A percentile compares a stretch with the other conserved stretches of the same genome.
Evolutionary conservation across 2,888 invertebrate genomes (phyloP).

Genomic region (Andrena fulva): DNA sequence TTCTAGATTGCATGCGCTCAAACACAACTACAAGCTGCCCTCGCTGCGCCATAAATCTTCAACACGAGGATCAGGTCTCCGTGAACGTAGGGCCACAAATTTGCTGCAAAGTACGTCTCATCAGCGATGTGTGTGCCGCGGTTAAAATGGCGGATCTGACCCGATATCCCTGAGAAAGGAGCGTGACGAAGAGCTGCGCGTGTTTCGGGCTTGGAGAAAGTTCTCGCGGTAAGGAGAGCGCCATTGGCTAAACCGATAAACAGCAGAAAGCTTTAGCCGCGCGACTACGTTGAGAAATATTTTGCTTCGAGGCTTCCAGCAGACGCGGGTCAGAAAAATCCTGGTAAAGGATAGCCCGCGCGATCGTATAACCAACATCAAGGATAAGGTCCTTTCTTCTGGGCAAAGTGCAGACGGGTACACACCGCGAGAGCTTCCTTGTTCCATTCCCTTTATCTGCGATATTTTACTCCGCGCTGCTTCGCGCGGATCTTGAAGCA

Average conservation of each 20-base stretch:
- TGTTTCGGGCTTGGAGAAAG: constrained; percentile 15
- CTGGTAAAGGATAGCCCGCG: constrained; percentile 28
- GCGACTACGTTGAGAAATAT: constrained; percentile 59
- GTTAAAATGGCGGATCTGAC: constrained; percentile 3
- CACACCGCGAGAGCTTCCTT: not conserved
- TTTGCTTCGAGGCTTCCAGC: constrained; percentile 51
- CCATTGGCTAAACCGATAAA: constrained; percentile 78
- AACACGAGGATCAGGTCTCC: no score
- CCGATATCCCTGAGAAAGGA: not conserved
- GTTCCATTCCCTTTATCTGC: not conserved
- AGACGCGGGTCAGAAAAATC: constrained; percentile 45
- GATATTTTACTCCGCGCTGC: not conserved
- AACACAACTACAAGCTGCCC: no score
- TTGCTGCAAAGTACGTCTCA: no score
- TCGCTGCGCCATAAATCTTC: no score
- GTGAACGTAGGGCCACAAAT: no score
- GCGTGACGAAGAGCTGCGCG: not conserved
- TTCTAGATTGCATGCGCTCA: no score
- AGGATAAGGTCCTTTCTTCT: constrained; percentile 20
- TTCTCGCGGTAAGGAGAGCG: constrained; percentile 55
- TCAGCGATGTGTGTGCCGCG: no score
- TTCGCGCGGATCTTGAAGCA: not conserved
- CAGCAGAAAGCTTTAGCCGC: constrained; percentile 75
- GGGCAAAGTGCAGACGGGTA: not conserved
- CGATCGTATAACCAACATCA: not conserved